phyloP scores from a whole-genome alignment of 2,797 vertebrate genomes.

The Acanthiza pusilla region DNA sequence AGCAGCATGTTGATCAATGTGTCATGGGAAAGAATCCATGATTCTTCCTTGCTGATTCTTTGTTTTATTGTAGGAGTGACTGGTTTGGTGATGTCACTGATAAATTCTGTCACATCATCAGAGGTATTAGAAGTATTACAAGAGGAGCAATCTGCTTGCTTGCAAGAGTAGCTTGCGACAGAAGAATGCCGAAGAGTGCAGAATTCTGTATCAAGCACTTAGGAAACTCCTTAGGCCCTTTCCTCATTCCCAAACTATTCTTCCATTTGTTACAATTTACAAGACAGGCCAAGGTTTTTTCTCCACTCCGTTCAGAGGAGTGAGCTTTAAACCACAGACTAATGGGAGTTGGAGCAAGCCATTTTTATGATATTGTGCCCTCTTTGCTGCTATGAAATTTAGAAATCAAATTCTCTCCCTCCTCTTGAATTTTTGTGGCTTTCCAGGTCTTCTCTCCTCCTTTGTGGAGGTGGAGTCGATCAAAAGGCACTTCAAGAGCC shows the following conservation, averaged over 20 bases:
- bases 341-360: neutral
- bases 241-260: neutral
- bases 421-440: neutral
- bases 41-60: neutral
- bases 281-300: neutral
- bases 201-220: neutral
- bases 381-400: neutral
- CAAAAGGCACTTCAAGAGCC: conserved; percentile 96
- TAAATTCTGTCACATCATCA: neutral
- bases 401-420: neutral
- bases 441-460: conserved; percentile 90
- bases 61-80: neutral
- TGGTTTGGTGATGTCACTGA: neutral
- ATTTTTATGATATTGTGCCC: neutral
- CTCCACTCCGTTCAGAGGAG: neutral
- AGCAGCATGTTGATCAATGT: neutral
- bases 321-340: neutral
- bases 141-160: neutral
- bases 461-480: conserved; percentile 99
- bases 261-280: neutral
- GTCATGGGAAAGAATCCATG: neutral
- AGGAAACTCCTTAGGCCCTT: neutral
- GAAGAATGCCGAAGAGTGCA: neutral
- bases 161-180: neutral
- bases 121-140: neutral